phyloP scores from a whole-genome alignment of 2,888 invertebrate species.

The Tridacna crocea region DNA sequence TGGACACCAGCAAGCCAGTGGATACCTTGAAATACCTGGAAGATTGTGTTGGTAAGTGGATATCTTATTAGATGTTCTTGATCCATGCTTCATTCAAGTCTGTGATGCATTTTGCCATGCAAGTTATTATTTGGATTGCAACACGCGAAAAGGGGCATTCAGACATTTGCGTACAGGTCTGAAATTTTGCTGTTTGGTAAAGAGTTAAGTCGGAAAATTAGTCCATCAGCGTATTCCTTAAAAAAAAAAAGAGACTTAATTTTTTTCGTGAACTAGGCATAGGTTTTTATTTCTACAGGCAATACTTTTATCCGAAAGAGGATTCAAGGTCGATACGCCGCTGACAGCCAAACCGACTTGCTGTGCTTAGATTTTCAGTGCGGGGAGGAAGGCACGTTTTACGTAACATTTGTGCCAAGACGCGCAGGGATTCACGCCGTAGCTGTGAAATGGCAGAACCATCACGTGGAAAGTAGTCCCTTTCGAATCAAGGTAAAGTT shows the following conservation, averaged over 20 bases:
- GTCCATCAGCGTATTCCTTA: too few species aligned
- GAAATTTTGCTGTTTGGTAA: too few species aligned
- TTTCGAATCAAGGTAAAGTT: conserved; percentile 72
- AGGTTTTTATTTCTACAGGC: conserved; percentile 43
- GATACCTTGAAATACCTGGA: conserved; percentile 61
- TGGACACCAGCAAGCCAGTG: conserved; percentile 4
- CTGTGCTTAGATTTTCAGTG: conserved; percentile 77
- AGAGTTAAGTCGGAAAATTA: too few species aligned
- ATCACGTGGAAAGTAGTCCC: conserved; percentile 77
- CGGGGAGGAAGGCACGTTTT: conserved; percentile 73
- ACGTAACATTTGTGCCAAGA: conserved; percentile 76
- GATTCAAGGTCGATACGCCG: conserved; percentile 58
- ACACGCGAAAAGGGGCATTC: too few species aligned
- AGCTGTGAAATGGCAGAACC: conserved; percentile 72
- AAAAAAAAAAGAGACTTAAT: too few species aligned
- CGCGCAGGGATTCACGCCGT: conserved; percentile 75
- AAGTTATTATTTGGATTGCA: too few species aligned
- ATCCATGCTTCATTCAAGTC: too few species aligned
- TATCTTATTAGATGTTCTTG: not conserved
- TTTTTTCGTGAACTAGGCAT: too few species aligned
- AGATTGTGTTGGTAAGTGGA: conserved; percentile 61
- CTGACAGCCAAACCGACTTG: conserved; percentile 52
- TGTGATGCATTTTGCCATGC: too few species aligned
- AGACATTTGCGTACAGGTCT: too few species aligned
- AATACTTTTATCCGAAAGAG: conserved; percentile 75